Conservation (phyloP, 2,888 invertebrate species). For the Cephus rjabovi region DNA sequence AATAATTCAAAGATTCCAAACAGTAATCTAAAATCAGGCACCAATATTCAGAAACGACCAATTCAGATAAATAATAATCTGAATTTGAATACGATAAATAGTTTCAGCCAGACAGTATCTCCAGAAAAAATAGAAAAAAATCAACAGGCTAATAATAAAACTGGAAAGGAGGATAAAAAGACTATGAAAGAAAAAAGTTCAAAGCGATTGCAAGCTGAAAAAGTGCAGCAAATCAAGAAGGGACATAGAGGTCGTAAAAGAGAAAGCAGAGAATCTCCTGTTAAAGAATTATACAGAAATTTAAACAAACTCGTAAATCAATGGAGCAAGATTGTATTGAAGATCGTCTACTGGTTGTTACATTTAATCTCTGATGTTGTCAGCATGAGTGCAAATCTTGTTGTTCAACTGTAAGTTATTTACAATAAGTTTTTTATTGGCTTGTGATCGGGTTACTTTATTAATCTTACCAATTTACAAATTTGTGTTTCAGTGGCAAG, state of each 20-base stretch:
- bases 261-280: slow-evolving; percentile 63
- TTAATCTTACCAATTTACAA: slow-evolving; percentile 7
- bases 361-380: slow-evolving; percentile 84
- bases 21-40: slow-evolving; percentile 44
- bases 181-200: slow-evolving; percentile 63
- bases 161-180: slow-evolving; percentile 68
- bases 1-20: slow-evolving; percentile 65
- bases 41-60: slow-evolving; percentile 52
- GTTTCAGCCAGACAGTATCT: slow-evolving; percentile 51
- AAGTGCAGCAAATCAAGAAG: slow-evolving; percentile 66
- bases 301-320: slow-evolving; percentile 69
- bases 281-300: slow-evolving; percentile 57
- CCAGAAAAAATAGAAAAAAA: slow-evolving; percentile 59
- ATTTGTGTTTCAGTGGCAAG: slow-evolving; percentile 50
- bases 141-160: slow-evolving; percentile 68
- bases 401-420: slow-evolving; percentile 77
- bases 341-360: slow-evolving; percentile 80
- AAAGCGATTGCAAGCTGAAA: slow-evolving; percentile 67
- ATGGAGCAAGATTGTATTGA: slow-evolving; percentile 70
- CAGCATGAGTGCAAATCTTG: slow-evolving; percentile 80
- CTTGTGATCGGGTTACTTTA: neutral
- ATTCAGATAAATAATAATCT: slow-evolving; percentile 58
- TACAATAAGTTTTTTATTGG: slow-evolving; percentile 7
- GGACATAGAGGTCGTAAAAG: slow-evolving; percentile 69
- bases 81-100: slow-evolving; percentile 54